These are phyloP conservation scores for Onychorhynchus coronatus DNA, from an alignment of 2,113 vertebrate genomes.

Conservation along the genomic window DNA sequence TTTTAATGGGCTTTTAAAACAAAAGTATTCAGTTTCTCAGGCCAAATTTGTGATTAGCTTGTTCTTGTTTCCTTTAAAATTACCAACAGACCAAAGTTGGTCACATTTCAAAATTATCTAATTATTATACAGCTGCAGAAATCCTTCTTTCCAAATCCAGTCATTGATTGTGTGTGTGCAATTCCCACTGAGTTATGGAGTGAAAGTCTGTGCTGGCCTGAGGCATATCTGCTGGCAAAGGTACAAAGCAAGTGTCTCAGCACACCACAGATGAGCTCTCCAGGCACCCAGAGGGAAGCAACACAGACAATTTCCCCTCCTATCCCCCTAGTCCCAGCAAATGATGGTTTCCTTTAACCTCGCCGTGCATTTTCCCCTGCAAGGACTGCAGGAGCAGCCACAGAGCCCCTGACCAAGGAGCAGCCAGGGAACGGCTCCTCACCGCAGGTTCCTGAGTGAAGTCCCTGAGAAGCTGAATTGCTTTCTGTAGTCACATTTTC, in stretches of 20 bases:
- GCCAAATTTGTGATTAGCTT: background rate
- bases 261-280: background rate
- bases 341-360: background rate
- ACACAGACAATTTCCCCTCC: background rate
- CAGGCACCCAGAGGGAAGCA: background rate
- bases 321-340: background rate
- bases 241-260: slow-evolving; percentile 1
- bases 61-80: background rate
- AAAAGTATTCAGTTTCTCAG: background rate
- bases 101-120: background rate
- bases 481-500: background rate
- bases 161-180: background rate
- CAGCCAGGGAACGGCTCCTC: background rate
- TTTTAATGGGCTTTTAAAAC: background rate
- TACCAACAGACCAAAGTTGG: background rate
- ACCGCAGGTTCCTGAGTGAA: background rate
- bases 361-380: accelerated
- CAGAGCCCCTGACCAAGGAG: background rate
- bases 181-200: background rate
- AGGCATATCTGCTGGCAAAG: background rate
- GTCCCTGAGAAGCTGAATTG: background rate
- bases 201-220: background rate
- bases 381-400: background rate
- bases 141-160: background rate
- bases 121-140: background rate